These are phyloP conservation scores for Muraenolepis orangiensis DNA, from an alignment of 2,797 vertebrate genomes.

Conservation along the genomic window DNA sequence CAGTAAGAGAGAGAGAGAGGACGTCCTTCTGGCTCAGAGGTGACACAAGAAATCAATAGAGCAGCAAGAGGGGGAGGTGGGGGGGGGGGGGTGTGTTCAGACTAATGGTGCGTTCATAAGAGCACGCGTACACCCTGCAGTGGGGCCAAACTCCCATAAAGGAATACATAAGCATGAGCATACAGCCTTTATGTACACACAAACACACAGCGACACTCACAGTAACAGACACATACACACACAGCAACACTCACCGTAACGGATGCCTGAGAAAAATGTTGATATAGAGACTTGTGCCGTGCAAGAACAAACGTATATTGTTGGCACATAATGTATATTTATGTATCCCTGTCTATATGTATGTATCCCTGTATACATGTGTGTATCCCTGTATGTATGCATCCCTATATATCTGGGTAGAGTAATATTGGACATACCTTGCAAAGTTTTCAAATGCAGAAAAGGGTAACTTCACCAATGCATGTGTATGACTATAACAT, in stretches of 20 bases:
- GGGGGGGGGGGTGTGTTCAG: constrained; percentile 1
- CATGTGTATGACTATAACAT: too few relatives aligned
- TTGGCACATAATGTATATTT: background rate
- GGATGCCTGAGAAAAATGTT: background rate
- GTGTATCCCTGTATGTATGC: too few relatives aligned
- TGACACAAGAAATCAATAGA: constrained; percentile 43
- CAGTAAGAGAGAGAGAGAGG: constrained; percentile 53
- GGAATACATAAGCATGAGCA: constrained; percentile 10
- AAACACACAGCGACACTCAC: background rate
- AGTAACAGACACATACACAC: background rate
- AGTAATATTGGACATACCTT: too few relatives aligned
- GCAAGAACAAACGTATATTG: background rate
- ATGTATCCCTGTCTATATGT: background rate
- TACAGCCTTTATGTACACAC: background rate
- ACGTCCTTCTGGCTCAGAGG: constrained; percentile 44
- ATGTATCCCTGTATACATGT: background rate
- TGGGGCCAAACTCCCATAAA: background rate
- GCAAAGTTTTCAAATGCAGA: too few relatives aligned
- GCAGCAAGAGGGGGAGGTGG: constrained; percentile 24
- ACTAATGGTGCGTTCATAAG: constrained; percentile 31
- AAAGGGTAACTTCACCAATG: too few relatives aligned
- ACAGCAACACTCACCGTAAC: background rate
- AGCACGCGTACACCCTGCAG: constrained; percentile 26
- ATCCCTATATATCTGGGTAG: too few relatives aligned
- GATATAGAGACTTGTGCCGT: background rate